Percentiles rank a stretch among this genome's conserved stretches.
Conservation (phyloP, 2,888 invertebrate species). For the Peribatodes rhomboidaria region DNA sequence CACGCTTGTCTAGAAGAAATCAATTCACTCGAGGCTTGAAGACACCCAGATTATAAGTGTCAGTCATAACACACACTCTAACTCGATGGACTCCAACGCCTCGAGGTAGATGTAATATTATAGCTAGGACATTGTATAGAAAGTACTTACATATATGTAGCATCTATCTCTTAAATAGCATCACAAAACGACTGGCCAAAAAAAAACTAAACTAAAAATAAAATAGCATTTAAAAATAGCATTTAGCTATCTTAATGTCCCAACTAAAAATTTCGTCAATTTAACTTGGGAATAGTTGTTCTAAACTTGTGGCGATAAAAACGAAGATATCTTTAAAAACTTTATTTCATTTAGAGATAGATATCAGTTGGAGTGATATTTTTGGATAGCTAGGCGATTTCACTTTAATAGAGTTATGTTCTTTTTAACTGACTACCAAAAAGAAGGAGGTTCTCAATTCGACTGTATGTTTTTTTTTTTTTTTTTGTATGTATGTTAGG, state of each 20-base stretch:
- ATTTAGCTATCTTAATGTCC: constrained; percentile 7
- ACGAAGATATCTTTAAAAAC: constrained; percentile 3
- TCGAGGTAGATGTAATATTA: too few species aligned
- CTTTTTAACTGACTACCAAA: too few species aligned
- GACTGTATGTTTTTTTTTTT: too few species aligned
- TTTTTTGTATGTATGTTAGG: too few species aligned
- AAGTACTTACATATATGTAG: too few species aligned
- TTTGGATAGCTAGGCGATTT: neutral
- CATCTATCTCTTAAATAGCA: neutral
- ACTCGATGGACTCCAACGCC: too few species aligned
- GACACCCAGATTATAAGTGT: too few species aligned
- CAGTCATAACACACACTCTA: too few species aligned
- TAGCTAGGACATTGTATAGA: too few species aligned
- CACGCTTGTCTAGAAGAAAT: too few species aligned
- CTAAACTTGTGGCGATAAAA: constrained; percentile 12
- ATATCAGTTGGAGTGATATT: neutral
- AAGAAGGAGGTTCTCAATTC: too few species aligned
- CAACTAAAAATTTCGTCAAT: constrained; percentile 46
- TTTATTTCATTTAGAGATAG: neutral
- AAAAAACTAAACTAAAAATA: neutral
- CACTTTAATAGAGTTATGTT: neutral
- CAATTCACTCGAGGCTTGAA: too few species aligned
- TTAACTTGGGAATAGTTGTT: constrained; percentile 35
- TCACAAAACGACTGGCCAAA: neutral
- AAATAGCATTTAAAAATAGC: constrained; percentile 1